Evolutionary conservation across 2,113 vertebrate genomes (phyloP).

Genomic region (Sceloporus tristichus): DNA sequence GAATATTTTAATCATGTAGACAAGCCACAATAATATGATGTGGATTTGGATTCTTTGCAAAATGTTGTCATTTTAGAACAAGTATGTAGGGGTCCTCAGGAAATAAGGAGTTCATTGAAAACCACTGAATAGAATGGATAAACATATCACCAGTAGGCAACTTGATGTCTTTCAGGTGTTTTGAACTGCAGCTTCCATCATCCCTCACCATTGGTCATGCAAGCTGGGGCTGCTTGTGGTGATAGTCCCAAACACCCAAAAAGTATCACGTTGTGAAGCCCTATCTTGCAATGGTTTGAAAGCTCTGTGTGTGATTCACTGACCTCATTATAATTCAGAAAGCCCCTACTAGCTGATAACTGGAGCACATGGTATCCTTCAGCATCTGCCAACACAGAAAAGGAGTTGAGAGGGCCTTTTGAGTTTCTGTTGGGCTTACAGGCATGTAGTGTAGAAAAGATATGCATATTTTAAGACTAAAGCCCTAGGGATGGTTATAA

Average conservation of each 20-base stretch:
- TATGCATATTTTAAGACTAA: not conserved
- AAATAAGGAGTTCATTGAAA: too few relatives aligned
- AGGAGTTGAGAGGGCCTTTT: not conserved
- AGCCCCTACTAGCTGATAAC: not conserved
- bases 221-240: too few relatives aligned
- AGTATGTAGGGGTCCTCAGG: too few relatives aligned
- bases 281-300: not conserved
- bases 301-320: not conserved
- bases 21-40: too few relatives aligned
- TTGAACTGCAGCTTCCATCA: not conserved
- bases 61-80: too few relatives aligned
- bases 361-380: not conserved
- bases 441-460: not conserved
- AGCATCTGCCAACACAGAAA: not conserved
- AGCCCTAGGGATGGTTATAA: not conserved
- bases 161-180: not conserved
- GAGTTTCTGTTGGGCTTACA: not conserved
- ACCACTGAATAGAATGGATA: too few relatives aligned
- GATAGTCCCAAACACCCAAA: not conserved
- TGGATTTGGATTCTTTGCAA: too few relatives aligned
- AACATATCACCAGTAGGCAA: not conserved
- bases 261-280: not conserved
- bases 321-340: not conserved
- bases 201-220: not conserved
- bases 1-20: too few relatives aligned